Conservation (phyloP, 2,113 vertebrate genomes). For the cat (Felis catus) region F.catus_Fca126_mat1.0 CM031416.1:21030001-21030500, state of each 20-base stretch:
- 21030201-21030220: background rate
- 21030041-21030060: background rate
- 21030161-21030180: background rate
- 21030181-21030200: background rate
- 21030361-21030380: background rate
- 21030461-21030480: background rate
- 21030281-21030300: background rate
- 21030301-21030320: background rate
- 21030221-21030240: background rate
- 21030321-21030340: background rate
- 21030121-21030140: background rate
- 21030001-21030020: background rate
- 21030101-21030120: background rate
- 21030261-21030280: background rate
- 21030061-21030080: background rate
- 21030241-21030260: background rate
- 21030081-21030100: background rate
- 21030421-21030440: fast-evolving
- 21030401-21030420: background rate
- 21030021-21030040: background rate
- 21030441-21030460: background rate
- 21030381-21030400: background rate
- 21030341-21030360: background rate
- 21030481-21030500: background rate
- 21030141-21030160: background rate